Evolutionary conservation across 2,888 invertebrate species (phyloP).

Genomic region (Heteropelma amictum): DNA sequence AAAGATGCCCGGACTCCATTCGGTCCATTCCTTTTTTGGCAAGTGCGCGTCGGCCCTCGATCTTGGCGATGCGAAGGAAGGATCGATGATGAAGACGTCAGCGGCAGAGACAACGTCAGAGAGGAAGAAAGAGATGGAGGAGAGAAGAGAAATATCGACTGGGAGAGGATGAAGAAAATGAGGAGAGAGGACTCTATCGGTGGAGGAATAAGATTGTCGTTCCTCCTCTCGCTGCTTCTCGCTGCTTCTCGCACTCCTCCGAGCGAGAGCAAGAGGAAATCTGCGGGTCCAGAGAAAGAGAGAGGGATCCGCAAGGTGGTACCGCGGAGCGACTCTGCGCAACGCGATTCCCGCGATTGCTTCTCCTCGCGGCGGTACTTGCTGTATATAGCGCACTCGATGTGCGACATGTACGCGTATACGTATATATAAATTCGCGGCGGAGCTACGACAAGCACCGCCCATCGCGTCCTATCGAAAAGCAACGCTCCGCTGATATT

Average conservation of each 20-base stretch:
- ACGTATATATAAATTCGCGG: conserved; percentile 59
- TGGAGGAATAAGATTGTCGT: background rate
- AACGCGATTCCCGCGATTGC: conserved; percentile 63
- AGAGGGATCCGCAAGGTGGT: conserved; percentile 3
- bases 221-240: background rate
- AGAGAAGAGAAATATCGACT: background rate
- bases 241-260: conserved; percentile 10
- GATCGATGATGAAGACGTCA: background rate
- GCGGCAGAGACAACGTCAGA: background rate
- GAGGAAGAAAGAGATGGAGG: background rate
- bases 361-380: conserved; percentile 49
- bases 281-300: no score
- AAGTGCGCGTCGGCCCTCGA: no score
- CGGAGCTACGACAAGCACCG: conserved; percentile 65
- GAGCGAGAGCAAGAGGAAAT: no score
- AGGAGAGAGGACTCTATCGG: background rate
- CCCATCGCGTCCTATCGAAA: conserved; percentile 75
- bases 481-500: conserved; percentile 44
- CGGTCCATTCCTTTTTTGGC: background rate
- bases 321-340: conserved; percentile 60
- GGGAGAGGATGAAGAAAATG: background rate
- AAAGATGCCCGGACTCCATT: no score
- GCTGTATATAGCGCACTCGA: conserved; percentile 54
- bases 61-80: no score
- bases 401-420: background rate